Evolutionary conservation across 2,888 invertebrate species (phyloP).

Genomic region (Pomacea canaliculata): DNA sequence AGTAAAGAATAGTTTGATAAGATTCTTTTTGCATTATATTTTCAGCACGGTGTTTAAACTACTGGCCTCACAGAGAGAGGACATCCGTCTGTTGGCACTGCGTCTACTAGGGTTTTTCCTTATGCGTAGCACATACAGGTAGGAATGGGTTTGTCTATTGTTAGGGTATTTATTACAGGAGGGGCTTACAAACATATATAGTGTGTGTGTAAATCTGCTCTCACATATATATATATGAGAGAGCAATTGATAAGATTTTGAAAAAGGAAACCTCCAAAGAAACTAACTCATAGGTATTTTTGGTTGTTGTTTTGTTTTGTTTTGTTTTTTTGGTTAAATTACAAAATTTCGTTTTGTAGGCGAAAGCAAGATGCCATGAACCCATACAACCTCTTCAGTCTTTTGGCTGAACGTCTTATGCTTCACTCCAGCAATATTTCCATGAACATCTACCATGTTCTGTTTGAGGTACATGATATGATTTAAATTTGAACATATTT

Average conservation of each 20-base stretch:
- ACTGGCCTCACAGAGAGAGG: slow-evolving; percentile 93
- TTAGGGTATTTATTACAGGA: too few relatives aligned
- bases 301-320: too few relatives aligned
- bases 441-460: slow-evolving; percentile 96
- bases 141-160: neutral
- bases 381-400: slow-evolving; percentile 96
- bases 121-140: slow-evolving; percentile 98
- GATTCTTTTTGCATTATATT: neutral
- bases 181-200: too few relatives aligned
- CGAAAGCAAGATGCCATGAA: slow-evolving; percentile 99
- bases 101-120: slow-evolving; percentile 98
- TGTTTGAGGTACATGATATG: slow-evolving; percentile 83
- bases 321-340: neutral
- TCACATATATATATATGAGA: too few relatives aligned
- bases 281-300: too few relatives aligned
- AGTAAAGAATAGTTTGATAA: too few relatives aligned
- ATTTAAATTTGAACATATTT: neutral
- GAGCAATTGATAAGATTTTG: too few relatives aligned
- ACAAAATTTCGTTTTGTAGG: slow-evolving; percentile 73
- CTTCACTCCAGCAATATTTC: slow-evolving; percentile 90
- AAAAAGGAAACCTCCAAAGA: too few relatives aligned
- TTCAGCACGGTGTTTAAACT: slow-evolving; percentile 93
- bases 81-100: slow-evolving; percentile 93
- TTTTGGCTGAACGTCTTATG: slow-evolving; percentile 92
- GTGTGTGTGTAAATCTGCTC: too few relatives aligned